Percentiles rank a stretch among this genome's conserved stretches.
These are phyloP conservation scores for Enteromius argenteus DNA, from an alignment of 2,797 vertebrate genomes.

Conservation along the genomic window DNA sequence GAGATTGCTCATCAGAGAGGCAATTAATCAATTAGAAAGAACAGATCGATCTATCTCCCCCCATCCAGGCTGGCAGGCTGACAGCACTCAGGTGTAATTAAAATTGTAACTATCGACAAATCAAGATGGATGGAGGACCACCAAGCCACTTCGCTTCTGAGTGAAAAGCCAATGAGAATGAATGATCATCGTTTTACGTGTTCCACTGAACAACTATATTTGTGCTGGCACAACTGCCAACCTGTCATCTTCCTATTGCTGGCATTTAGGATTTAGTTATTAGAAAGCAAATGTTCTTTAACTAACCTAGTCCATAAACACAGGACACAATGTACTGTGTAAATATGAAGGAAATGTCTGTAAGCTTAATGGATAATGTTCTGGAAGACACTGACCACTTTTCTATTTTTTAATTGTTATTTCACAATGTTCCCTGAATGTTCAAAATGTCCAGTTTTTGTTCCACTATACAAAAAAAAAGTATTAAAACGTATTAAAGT, in stretches of 20 bases:
- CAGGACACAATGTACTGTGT: background rate
- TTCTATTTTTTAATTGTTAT: background rate
- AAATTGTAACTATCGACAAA: slow-evolving; percentile 83
- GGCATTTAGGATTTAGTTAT: background rate
- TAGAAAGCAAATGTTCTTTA: background rate
- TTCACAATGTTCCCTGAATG: too few relatives aligned
- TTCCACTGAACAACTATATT: background rate
- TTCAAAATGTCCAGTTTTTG: too few relatives aligned
- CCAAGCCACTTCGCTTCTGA: slow-evolving; percentile 53
- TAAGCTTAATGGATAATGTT: background rate
- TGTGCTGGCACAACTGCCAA: background rate
- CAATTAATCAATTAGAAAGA: slow-evolving; percentile 82
- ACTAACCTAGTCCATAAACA: background rate
- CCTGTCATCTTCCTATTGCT: background rate
- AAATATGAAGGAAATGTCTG: background rate
- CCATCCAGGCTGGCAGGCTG: slow-evolving; percentile 69
- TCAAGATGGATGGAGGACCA: slow-evolving; percentile 78
- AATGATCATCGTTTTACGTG: background rate
- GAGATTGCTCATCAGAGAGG: slow-evolving; percentile 66
- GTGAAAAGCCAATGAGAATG: slow-evolving; percentile 27
- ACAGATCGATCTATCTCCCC: slow-evolving; percentile 72
- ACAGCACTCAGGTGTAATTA: slow-evolving; percentile 86
- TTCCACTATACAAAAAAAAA: too few relatives aligned
- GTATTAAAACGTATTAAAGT: background rate
- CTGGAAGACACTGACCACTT: background rate